These are phyloP conservation scores for Tigriopus californicus DNA, from an alignment of 2,888 invertebrate genomes.

Conservation along the genomic window DNA sequence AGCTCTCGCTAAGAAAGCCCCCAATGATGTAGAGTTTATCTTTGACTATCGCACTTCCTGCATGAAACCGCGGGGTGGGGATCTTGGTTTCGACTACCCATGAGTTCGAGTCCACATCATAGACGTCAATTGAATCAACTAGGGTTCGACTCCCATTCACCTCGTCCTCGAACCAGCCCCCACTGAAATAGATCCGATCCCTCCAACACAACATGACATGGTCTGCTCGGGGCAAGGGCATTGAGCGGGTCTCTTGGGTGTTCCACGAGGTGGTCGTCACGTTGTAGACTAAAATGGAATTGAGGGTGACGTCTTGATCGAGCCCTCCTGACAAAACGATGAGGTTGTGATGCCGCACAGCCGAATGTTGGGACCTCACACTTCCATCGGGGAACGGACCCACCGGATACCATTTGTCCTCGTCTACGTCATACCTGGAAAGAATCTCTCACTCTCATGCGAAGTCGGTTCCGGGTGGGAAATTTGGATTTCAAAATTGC, in stretches of 20 bases:
- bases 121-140: conserved; percentile 43
- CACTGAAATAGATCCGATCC: conserved; percentile 23
- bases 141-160: conserved; percentile 22
- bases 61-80: conserved; percentile 46
- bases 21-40: conserved; percentile 46
- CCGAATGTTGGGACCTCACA: conserved; percentile 40
- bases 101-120: conserved; percentile 35
- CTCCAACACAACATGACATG: conserved; percentile 40
- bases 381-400: conserved; percentile 34
- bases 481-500: too few species aligned
- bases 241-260: too few species aligned
- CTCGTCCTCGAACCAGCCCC: conserved; percentile 21
- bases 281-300: too few species aligned
- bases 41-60: conserved; percentile 42
- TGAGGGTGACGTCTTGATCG: not conserved
- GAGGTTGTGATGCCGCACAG: conserved; percentile 24
- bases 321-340: conserved; percentile 20
- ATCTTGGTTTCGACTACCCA: conserved; percentile 42
- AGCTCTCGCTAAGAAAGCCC: conserved; percentile 45
- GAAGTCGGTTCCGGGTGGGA: too few species aligned
- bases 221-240: conserved; percentile 43
- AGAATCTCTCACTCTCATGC: too few species aligned
- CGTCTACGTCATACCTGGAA: conserved; percentile 33
- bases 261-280: too few species aligned
- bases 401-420: conserved; percentile 40